Evolutionary conservation across 2,888 invertebrate genomes (phyloP).

Genomic region (Lasioglossum leucozonium): DNA sequence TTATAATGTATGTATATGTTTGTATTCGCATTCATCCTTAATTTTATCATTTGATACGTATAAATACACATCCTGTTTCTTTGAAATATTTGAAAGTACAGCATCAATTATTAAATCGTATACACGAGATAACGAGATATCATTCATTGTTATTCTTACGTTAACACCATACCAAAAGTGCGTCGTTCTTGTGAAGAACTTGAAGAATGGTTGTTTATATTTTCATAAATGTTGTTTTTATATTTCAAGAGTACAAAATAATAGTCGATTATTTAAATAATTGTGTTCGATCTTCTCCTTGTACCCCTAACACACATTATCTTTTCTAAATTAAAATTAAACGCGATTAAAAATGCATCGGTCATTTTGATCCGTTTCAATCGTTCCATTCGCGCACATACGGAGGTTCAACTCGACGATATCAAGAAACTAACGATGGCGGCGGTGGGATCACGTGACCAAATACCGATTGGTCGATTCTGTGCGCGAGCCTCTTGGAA

Average conservation of each 20-base stretch:
- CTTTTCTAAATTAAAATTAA: background rate
- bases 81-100: slow-evolving; percentile 12
- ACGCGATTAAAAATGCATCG: background rate
- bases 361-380: background rate
- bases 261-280: slow-evolving; percentile 18
- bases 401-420: background rate
- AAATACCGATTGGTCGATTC: background rate
- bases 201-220: slow-evolving; percentile 28
- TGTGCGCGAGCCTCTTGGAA: background rate
- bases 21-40: slow-evolving; percentile 28
- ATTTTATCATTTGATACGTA: background rate
- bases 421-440: slow-evolving; percentile 5
- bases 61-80: background rate
- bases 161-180: slow-evolving; percentile 18
- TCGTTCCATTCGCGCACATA: background rate
- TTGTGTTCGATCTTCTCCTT: slow-evolving; percentile 10
- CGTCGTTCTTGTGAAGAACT: slow-evolving; percentile 3
- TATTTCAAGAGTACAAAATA: slow-evolving; percentile 38
- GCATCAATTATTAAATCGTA: slow-evolving; percentile 3
- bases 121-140: background rate
- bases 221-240: slow-evolving; percentile 38
- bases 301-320: background rate
- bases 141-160: slow-evolving; percentile 9
- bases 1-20: slow-evolving; percentile 40
- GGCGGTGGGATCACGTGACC: background rate